phyloP scores from a whole-genome alignment of 2,797 vertebrate species.

The Gymnocypris eckloni region DNA sequence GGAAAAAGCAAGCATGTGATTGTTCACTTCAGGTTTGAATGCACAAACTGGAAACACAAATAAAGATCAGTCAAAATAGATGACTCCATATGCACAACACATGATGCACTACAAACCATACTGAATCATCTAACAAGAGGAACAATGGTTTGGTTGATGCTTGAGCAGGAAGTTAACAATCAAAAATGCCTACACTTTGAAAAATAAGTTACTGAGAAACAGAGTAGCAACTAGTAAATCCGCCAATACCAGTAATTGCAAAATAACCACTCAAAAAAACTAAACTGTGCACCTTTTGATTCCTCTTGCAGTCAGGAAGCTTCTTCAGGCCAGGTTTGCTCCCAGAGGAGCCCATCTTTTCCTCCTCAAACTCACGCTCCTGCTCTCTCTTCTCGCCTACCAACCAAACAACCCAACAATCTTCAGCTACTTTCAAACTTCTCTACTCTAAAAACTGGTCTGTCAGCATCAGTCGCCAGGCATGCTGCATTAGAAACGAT shows the following conservation, averaged over 20 bases:
- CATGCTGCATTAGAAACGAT: slow-evolving; percentile 36
- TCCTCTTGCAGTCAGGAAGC: slow-evolving; percentile 28
- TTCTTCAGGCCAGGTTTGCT: slow-evolving; percentile 55
- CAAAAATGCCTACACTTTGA: background rate
- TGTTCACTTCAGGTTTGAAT: background rate
- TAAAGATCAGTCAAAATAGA: background rate
- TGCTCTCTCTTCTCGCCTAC: slow-evolving; percentile 30
- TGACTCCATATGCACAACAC: background rate
- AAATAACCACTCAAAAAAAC: slow-evolving; percentile 12
- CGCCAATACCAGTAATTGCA: background rate
- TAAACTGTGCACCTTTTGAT: slow-evolving; percentile 47
- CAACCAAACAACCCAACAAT: slow-evolving; percentile 14
- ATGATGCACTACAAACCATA: background rate
- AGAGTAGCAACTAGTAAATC: background rate
- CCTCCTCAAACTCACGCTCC: slow-evolving; percentile 10
- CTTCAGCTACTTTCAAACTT: slow-evolving; percentile 33
- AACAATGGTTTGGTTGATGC: background rate
- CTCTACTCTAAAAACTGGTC: slow-evolving; percentile 53
- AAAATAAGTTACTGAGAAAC: background rate
- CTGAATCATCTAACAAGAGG: background rate
- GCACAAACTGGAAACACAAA: background rate
- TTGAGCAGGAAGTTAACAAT: slow-evolving; percentile 14
- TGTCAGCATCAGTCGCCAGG: slow-evolving; percentile 45
- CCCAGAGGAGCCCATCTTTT: slow-evolving; percentile 56
- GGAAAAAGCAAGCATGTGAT: background rate